Percentiles rank a stretch among this genome's conserved stretches.
phyloP scores from a whole-genome alignment of 2,113 vertebrate genomes.

The Dermatemys mawii region DNA sequence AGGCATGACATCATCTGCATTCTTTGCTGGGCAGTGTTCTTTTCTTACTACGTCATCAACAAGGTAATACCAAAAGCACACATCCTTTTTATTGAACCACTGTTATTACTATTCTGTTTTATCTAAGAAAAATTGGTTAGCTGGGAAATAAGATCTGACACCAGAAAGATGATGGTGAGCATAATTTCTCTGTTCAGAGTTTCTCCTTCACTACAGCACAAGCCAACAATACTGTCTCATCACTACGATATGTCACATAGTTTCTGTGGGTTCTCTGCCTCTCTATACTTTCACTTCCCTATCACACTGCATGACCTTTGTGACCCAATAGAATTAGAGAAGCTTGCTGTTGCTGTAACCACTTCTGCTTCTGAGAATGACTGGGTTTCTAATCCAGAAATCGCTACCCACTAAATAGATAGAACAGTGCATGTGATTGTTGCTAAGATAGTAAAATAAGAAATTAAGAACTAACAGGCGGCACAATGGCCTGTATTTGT shows the following conservation, averaged over 20 bases:
- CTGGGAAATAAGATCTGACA: constrained; percentile 10
- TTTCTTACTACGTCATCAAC: neutral
- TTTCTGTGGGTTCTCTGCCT: neutral
- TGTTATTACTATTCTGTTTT: neutral
- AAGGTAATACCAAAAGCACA: neutral
- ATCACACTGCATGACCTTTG: neutral
- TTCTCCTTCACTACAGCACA: neutral
- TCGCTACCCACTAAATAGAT: neutral
- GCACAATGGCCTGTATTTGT: constrained; percentile 9
- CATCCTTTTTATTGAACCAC: neutral
- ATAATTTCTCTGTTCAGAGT: constrained; percentile 26
- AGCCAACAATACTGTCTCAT: neutral
- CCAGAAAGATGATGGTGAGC: neutral
- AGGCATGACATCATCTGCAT: neutral
- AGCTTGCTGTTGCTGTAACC: neutral
- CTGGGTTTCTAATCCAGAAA: constrained; percentile 45
- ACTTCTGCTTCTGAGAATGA: neutral
- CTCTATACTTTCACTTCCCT: constrained; percentile 14
- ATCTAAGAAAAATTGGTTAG: neutral
- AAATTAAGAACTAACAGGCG: constrained; percentile 46
- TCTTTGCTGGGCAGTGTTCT: neutral
- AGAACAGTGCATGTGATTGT: neutral
- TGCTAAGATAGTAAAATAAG: constrained; percentile 28
- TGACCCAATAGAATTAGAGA: neutral
- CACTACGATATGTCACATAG: neutral